phyloP scores from a whole-genome alignment of 2,888 invertebrate genomes.

The Sthenelais limicola region DNA sequence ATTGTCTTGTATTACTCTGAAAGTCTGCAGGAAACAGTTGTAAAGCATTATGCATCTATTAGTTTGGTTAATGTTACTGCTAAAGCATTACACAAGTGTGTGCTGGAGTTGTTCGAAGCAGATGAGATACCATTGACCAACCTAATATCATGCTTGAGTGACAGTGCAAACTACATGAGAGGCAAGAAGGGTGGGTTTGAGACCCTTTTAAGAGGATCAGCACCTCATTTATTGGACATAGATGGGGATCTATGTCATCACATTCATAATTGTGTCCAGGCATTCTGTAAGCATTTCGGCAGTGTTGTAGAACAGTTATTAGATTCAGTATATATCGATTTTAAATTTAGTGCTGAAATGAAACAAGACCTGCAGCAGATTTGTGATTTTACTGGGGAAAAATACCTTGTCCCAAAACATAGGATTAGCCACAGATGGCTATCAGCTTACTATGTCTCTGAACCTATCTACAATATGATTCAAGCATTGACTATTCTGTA shows the following conservation, averaged over 20 bases:
- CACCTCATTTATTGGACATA: too few relatives aligned
- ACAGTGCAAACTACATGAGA: neutral
- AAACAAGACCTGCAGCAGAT: neutral
- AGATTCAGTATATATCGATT: too few relatives aligned
- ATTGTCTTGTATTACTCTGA: neutral
- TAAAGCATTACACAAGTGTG: too few relatives aligned
- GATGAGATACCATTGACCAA: neutral
- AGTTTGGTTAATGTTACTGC: too few relatives aligned
- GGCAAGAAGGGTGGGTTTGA: neutral
- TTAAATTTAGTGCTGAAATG: neutral
- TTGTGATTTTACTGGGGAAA: neutral
- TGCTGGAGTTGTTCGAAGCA: neutral
- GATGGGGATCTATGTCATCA: too few relatives aligned
- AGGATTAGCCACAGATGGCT: neutral
- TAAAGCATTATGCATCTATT: neutral
- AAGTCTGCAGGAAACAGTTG: neutral
- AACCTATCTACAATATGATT: neutral
- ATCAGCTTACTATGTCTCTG: neutral
- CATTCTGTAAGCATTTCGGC: too few relatives aligned
- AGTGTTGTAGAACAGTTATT: too few relatives aligned
- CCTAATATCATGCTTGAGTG: neutral
- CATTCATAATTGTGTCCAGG: too few relatives aligned
- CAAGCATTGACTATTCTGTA: neutral
- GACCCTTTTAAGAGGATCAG: too few relatives aligned
- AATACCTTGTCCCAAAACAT: conserved; percentile 4